Base-by-base conservation (phyloP, 2,113 vertebrate genomes). In the Vidua chalybeata region DNA sequence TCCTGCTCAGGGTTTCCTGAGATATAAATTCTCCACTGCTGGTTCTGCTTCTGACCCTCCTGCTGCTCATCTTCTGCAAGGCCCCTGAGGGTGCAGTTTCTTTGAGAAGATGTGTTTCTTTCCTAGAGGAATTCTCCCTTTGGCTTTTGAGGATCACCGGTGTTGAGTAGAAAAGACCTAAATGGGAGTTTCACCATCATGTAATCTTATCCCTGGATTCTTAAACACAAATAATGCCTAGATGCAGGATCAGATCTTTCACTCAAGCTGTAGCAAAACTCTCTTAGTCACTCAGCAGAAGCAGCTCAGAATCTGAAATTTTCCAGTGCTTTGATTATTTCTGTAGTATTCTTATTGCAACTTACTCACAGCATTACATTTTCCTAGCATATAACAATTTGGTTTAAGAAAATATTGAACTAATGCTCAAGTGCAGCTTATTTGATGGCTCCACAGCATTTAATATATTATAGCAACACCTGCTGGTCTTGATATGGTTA, bases 391-490 rank as follows among this genome's bases (percentile, higher is more conserved):
- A 93, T 61, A 87, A 21, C 77, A 31, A 59, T 89, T 84, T 87
- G 66, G 33, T 71, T 69, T 71, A 92, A 81, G 78, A 89, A 85
- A 91, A 82, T 1, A 4, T 10, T 51, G 66, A 90, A 79, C 41
- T 51, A 89, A 68, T 61, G 45, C 59, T 93, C 30, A 27, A 75
- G 23, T 28, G 9, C 23, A 62, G 52, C 45, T 71, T 94, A 72
- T 86, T 80, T 87, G 45, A 46, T 46, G 43, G 66, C 73, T 90
- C 48, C 41, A 71, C 58, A 66, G 71, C 85, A 95, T 74, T 95
- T 96, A 95, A 97, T 87, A 95, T 96, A 97, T 96, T 97, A 96
- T 75, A 97, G 97, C 94, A 92, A 96, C 94, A 97, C 93, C 96
- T 96, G 75, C 74, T 96, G 92, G 86, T 76, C 63, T 92, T 79